Evolutionary conservation across 2,888 invertebrate genomes (phyloP).

Genomic region (Acanthosepion lycidas): DNA sequence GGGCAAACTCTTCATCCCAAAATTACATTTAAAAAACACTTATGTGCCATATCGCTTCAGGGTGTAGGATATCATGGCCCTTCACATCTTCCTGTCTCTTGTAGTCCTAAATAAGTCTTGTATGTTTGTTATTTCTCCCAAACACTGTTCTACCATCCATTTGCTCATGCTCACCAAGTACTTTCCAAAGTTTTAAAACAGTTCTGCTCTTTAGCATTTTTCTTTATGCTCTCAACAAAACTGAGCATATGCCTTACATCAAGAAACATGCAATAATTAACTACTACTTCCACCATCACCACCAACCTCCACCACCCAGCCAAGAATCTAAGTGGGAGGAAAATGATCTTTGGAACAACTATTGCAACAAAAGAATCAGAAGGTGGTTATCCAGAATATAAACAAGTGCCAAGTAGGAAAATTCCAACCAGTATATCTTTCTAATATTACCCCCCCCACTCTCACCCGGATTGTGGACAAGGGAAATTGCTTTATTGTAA

Average conservation of each 20-base stretch:
- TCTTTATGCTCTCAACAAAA: neutral
- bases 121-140: too few species aligned
- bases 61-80: too few species aligned
- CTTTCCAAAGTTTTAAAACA: too few species aligned
- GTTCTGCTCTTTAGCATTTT: neutral
- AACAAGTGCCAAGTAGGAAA: neutral
- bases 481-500: neutral
- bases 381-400: neutral
- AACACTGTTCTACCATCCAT: too few species aligned
- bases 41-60: too few species aligned
- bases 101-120: too few species aligned
- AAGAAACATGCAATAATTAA: neutral
- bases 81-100: too few species aligned
- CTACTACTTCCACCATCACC: neutral
- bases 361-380: neutral
- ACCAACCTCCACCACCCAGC: neutral
- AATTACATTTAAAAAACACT: too few species aligned
- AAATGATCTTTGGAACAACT: neutral
- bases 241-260: neutral
- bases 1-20: too few species aligned
- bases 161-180: too few species aligned
- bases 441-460: neutral
- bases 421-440: neutral
- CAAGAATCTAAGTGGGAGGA: conserved; percentile 20
- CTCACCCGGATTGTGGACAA: neutral